A percentile compares a stretch with the other conserved stretches of the same genome.
Evolutionary conservation across 2,888 invertebrate species (phyloP).

Genomic region (Brachylomia viminalis): DNA sequence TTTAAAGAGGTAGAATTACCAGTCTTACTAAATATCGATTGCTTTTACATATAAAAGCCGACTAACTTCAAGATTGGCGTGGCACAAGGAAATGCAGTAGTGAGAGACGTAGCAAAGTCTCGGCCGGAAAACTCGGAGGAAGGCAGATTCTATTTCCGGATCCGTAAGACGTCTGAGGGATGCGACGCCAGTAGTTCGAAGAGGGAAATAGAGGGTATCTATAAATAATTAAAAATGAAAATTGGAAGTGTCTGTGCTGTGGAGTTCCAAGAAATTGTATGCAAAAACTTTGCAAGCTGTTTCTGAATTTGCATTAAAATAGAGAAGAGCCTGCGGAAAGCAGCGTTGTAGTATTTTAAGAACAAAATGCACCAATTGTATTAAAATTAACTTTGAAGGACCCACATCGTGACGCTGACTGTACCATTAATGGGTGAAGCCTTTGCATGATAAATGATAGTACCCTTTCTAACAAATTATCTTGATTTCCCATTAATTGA

Average conservation of each 20-base stretch:
- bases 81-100: conserved; percentile 34
- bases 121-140: conserved; percentile 44
- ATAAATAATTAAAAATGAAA: conserved; percentile 17
- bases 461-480: background rate
- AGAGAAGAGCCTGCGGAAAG: background rate
- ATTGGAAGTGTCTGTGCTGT: background rate
- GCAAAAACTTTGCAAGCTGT: background rate
- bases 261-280: background rate
- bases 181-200: background rate
- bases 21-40: background rate
- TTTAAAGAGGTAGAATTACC: background rate
- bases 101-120: conserved; percentile 10
- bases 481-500: background rate
- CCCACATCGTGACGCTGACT: no score
- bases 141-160: conserved; percentile 57
- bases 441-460: background rate
- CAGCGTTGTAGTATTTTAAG: background rate
- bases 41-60: background rate
- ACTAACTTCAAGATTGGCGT: conserved; percentile 1
- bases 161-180: conserved; percentile 11
- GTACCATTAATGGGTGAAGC: background rate
- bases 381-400: background rate
- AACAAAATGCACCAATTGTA: background rate
- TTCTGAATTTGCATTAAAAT: background rate
- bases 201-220: conserved; percentile 17